Conservation (phyloP, 1,140 invertebrate species). For the Mercenaria mercenaria region DNA sequence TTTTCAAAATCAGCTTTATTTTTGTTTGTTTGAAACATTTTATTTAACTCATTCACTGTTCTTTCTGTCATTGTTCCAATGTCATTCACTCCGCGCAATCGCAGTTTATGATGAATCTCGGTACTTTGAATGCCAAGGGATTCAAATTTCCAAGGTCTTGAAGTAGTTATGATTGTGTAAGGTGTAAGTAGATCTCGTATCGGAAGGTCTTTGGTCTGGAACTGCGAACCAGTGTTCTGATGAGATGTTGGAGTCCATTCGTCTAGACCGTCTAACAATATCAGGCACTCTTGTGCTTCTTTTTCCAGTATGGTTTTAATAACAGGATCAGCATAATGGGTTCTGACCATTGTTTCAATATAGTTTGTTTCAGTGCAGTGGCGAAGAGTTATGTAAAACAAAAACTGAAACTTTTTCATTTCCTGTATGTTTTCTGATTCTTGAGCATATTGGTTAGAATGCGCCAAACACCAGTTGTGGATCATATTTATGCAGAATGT, state of each 20-base stretch:
- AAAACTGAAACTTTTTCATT: neutral
- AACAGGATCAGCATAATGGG: neutral
- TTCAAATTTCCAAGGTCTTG: neutral
- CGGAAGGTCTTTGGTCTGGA: neutral
- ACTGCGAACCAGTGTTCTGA: neutral
- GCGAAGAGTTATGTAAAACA: neutral
- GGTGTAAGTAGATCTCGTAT: neutral
- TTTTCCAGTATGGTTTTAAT: neutral
- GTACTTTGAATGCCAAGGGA: neutral
- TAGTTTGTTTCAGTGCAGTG: neutral
- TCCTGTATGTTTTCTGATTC: neutral
- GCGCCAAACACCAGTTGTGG: neutral
- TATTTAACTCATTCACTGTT: neutral
- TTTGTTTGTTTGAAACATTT: neutral
- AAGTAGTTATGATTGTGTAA: neutral
- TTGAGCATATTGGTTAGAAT: neutral
- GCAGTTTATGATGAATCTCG: neutral
- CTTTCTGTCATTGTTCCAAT: neutral
- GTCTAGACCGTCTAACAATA: neutral
- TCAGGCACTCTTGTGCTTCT: neutral
- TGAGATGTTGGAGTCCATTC: neutral
- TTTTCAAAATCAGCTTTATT: neutral
- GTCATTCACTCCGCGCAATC: neutral
- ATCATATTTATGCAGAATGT: neutral
- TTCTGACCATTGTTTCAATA: neutral